Base-by-base conservation (phyloP, 1,140 invertebrate species). In the Drosophila truncata region DNA sequence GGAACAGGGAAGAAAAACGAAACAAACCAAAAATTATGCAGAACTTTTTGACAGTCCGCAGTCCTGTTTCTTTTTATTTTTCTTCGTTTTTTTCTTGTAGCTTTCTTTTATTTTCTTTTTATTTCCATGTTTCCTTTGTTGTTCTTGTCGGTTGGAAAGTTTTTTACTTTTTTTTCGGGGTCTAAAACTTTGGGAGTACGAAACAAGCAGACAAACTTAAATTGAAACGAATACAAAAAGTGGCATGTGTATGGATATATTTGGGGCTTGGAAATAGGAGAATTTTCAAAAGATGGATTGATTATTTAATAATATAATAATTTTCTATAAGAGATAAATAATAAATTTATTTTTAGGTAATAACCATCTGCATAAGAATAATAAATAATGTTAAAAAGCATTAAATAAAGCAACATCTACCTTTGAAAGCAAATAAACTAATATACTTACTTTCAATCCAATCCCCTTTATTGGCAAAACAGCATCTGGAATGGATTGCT, bases 11-110 rank as follows among this genome's bases (percentile, higher is more conserved):
- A 50, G 49, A 64, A 49, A 52, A 50, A 57, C 42, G 31, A 57
- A 71, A 70, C 50, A 59, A 70, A 63, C 69, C 44, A 78, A 78
- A 81, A 82, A 78, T 82, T 74, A 82, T 82, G 49, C 80, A 78
- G 41, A 82, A 74, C 67, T 82, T 80, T 80, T 76, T 76, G 80
- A 58, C 69, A 78, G 67, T 62, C 58, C 59, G 66, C 65, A 63
- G 58, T 66, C 58, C 20, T 41, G 16, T 42, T 71, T 41, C 8
- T 29, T 35, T 44, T 39, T 14, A n/a, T 39, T 44, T 27, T n/a
- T 42, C 18, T 71, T n/a, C 46, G 31, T 4, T 25, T 25, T 47
- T 47, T 10, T 47, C 23, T 39, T 27, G 25, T 49, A 25, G 31
- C 8, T 42, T 50, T 41, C 55, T 31, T 71, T 59, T 50, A 54